Base-by-base conservation (phyloP, 2,888 invertebrate species). In the Sycophila texana region DNA sequence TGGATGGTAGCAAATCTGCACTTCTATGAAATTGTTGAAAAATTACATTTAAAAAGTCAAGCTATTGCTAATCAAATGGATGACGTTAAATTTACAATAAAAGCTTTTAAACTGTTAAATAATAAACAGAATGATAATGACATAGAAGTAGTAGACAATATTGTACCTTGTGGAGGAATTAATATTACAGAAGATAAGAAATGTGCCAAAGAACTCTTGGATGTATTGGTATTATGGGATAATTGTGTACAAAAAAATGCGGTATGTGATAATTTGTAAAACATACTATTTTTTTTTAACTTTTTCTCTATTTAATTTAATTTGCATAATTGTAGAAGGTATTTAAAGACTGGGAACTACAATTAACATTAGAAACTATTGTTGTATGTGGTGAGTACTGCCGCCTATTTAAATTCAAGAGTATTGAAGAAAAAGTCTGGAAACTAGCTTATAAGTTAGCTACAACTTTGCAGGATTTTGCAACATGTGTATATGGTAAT, bases 351-450 rank as follows among this genome's bases (percentile, higher is more conserved):
- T 86, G 85, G 84, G 84, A 87, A 77, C 84, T 85, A 10, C 57
- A 74, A 39, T 74, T 85, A 66, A 84, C 84, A 7, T 73, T 89
- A 10, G 83, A 82, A 16, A 82, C 83, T 0, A 82, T 89, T n/a
- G 85, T 86, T 71, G 83, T 86, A 53, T 87, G 86, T 63, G 88
- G 85, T 4, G 89, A 90, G 84, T 89, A 88, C 78, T 84, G 86
- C 18, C 85, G 86, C 22, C 82, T 90, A 4, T 86, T 88, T 78
- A 83, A 85, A 67, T 88, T 87, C 72, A 82, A 86, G 71, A 73
- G 81, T 16, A 84, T 86, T 63, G 90, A 90, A 83, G 80, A 81
- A 65, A 81, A 83, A 22, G 83, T 83, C 68, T 90, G 89, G 90
- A 85, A 82, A 65, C 72, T 90, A 53, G 87, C 86, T 5, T 84